Conservation (phyloP, 2,113 vertebrate genomes). For the Rousettus leschenaultii region DNA sequence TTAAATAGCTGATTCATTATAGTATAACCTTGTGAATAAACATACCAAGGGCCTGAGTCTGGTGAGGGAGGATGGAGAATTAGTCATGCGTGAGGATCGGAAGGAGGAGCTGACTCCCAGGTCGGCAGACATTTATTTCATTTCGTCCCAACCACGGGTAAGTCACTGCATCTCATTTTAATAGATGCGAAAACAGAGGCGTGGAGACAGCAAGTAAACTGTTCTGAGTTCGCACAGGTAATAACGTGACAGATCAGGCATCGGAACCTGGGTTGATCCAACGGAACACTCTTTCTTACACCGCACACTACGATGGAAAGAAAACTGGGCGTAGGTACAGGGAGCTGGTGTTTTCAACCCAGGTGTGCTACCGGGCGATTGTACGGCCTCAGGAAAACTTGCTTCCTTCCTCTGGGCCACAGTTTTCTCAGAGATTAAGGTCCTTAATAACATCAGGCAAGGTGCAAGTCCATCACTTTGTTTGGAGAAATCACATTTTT, state of each 20-base stretch:
- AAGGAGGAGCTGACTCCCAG: fast-evolving
- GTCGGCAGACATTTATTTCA: not conserved
- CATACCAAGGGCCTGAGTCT: not conserved
- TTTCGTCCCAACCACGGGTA: not conserved
- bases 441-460: not conserved
- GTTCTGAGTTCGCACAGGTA: not conserved
- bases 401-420: not conserved
- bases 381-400: not conserved
- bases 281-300: not conserved
- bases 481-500: not conserved
- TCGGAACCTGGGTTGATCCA: fast-evolving
- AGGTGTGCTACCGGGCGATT: not conserved
- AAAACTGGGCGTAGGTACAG: not conserved
- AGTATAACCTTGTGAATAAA: not conserved
- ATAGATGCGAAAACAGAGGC: not conserved
- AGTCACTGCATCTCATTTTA: not conserved
- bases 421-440: not conserved
- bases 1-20: conserved; percentile 46
- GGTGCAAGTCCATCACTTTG: not conserved
- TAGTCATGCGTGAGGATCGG: not conserved
- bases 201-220: not conserved
- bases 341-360: not conserved
- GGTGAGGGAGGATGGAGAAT: not conserved
- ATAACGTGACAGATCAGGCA: not conserved
- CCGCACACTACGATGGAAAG: not conserved